Evolutionary conservation across 2,113 vertebrate species (phyloP).

Genomic region (zebrafish (Danio rerio)): DNA sequence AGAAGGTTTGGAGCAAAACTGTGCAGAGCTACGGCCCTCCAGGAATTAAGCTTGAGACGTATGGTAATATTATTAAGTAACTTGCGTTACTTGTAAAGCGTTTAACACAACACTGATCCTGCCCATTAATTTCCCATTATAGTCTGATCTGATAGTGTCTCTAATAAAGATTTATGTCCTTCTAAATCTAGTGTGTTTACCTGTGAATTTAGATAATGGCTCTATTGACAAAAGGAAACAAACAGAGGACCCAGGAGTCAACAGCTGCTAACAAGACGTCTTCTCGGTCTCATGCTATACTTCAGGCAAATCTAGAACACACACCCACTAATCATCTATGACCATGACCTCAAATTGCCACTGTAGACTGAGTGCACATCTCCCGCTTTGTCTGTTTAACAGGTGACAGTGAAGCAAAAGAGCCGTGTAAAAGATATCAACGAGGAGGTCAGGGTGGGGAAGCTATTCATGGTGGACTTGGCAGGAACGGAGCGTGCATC

Average conservation of each 20-base stretch:
- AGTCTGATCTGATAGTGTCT: not conserved
- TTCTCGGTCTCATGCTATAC: constrained; percentile 89
- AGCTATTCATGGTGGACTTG: constrained; percentile 93
- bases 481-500: constrained; percentile 89
- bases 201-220: constrained; percentile 85
- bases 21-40: too few relatives aligned
- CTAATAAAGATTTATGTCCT: not conserved
- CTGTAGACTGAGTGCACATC: not conserved
- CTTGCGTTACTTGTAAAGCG: too few relatives aligned
- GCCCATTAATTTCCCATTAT: too few relatives aligned
- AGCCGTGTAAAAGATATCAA: constrained; percentile 76
- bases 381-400: constrained; percentile 10
- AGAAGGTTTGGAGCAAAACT: too few relatives aligned
- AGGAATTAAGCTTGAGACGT: too few relatives aligned
- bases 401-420: constrained; percentile 86
- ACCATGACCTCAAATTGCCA: constrained; percentile 21
- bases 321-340: not conserved
- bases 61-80: too few relatives aligned
- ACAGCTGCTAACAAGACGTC: constrained; percentile 89
- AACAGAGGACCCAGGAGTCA: constrained; percentile 91
- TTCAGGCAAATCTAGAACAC: constrained; percentile 66
- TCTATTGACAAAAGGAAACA: constrained; percentile 86
- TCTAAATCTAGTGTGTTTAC: not conserved
- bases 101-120: too few relatives aligned
- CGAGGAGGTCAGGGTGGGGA: constrained; percentile 85